Base-by-base conservation (phyloP, 92 coral and sea anemone genomes). In the Zoanthus sociatus region DNA sequence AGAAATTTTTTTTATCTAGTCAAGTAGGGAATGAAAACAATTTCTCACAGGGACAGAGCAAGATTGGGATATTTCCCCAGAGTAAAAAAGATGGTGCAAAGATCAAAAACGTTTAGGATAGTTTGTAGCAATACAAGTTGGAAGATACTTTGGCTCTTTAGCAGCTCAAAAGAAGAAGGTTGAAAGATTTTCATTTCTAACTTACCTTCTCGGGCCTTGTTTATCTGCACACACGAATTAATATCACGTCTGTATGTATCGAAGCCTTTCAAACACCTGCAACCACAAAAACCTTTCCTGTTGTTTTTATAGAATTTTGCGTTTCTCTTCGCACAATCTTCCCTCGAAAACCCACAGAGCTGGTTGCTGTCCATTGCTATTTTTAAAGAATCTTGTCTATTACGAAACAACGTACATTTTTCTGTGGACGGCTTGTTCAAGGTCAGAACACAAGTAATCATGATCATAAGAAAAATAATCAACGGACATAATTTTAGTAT, bases 181-280 rank as follows among this genome's bases (percentile, higher is more conserved):
- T n/a, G 10, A 63, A 63, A 18, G 5, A 17, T 2, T 7, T 17
- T 16, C 20, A 17, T 20, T 63, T 63, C 9, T 63, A 63, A 76
- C 81, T 76, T 20, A 76, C 81, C 81, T 53, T 53, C n/a, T 8
- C 9, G 63, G 2, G 51, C 15, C n/a, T 50, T 26, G n/a, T 13
- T 76, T n/a, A 50, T 76, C 9, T 76, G 12, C 42, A 76, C 66
- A 33, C 81, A 76, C 15, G 81, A 76, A 26, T 76, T 48, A 1
- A 48, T 21, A 6, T 51, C 81, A 53, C 5, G 6, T 13, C 42
- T 53, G 46, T 76, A 76, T 20, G 66, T 76, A 53, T 30, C 18
- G 26, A 50, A 76, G 15, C 66, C 81, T n/a, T 8, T 9, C 4
- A 8, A 21, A 76, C 81, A 76, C 21, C 33, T 76, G 31, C 81